Evolutionary conservation across 2,113 vertebrate species (phyloP), one percentile per base, ranked within the genome.

Genomic region (Carettochelys insculpta): DNA sequence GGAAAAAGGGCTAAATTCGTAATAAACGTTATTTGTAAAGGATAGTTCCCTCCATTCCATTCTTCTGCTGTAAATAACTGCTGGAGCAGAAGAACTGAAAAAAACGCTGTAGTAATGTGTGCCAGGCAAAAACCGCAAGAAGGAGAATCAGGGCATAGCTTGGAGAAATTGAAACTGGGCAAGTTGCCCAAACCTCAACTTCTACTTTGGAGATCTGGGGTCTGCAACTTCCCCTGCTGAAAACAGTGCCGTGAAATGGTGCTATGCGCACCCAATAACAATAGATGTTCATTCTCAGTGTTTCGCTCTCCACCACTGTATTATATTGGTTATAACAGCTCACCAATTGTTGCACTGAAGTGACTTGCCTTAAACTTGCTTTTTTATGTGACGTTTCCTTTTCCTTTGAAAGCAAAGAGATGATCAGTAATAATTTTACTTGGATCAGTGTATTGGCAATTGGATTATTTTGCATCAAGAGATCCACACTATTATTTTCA

Each of bases 71-170:
- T n/a, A n/a, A n/a, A n/a, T 76, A 58, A 4, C 77, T 77, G 58
- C 68, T 7, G 5, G 86, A 84, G 43, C 20, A 31, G 54, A 65
- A 41, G 56, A 1, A 0, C 71, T 45, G 51, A 24, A 45, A 41
- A 87, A 6, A 45, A 56, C 41, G 5, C 48, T 24, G 54, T 5
- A 0, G 92, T 54, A 83, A 61, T 79, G 54, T 5, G 79, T 52
- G 83, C 14, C 90, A 86, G 79, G 78, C 65, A 77, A 65, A 81
- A 9, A 68, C 61, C 38, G 61, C 61, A 68, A 68, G 61, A 38
- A 38, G 11, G 47, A 31, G 1, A 2, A 25, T 53, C 0, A 0
- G 77, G 77, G 22, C 16, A 3, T 0, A 0, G 54, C 47, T 43
- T 54, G 75, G 43, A 50, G 80, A 79, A 73, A 87, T 47, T 31